Evolutionary conservation across 2,797 vertebrate genomes (phyloP).

Genomic region (Syngnathus rostellatus): DNA sequence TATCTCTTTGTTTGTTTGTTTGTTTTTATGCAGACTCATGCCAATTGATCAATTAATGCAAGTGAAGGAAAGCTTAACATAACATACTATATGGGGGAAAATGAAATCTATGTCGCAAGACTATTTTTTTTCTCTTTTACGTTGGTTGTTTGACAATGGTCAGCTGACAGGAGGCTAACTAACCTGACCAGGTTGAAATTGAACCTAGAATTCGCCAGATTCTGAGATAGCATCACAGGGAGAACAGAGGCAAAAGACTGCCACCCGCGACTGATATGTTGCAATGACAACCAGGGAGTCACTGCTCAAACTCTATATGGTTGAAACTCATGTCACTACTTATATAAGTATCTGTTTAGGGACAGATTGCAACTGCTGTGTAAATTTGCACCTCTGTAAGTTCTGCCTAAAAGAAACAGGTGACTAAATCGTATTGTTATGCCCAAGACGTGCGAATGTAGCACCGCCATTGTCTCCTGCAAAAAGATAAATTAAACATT

Average conservation of each 20-base stretch:
- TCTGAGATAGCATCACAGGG: not conserved
- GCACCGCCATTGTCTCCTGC: not conserved
- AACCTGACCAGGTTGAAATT: not conserved
- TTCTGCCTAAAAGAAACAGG: too few species aligned
- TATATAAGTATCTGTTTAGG: too few species aligned
- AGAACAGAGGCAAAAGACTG: not conserved
- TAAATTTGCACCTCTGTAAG: too few species aligned
- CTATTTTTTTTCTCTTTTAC: not conserved
- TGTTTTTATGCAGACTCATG: too few species aligned
- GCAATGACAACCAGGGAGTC: not conserved
- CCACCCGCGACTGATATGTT: not conserved
- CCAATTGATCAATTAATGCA: too few species aligned
- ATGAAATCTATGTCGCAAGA: not conserved
- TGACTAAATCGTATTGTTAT: too few species aligned
- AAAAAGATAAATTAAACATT: conserved; percentile 17
- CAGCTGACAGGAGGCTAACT: not conserved
- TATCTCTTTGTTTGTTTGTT: too few species aligned
- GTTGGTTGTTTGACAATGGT: not conserved
- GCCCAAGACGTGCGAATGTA: not conserved
- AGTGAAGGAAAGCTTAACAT: too few species aligned
- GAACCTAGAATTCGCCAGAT: not conserved
- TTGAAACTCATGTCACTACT: too few species aligned
- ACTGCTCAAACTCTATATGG: not conserved
- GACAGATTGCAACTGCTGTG: too few species aligned
- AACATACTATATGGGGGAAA: not conserved